Percentiles rank a stretch among this genome's conserved stretches.
Evolutionary conservation across 2,113 vertebrate species (phyloP).

Genomic region (Apaloderma vittatum): DNA sequence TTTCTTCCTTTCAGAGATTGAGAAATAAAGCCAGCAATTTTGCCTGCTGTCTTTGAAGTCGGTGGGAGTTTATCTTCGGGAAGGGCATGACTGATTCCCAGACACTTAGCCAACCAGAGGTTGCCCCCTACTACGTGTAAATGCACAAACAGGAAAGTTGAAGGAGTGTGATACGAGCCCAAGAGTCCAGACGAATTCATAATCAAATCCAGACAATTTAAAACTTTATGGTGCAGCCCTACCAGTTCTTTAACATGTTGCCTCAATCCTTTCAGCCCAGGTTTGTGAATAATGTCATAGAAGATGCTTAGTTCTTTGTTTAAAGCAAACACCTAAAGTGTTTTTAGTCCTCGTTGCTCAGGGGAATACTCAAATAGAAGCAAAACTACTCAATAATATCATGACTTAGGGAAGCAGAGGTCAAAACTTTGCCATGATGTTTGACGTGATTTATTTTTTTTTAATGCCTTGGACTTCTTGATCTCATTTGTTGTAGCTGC

Average conservation of each 20-base stretch:
- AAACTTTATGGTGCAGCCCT: background rate
- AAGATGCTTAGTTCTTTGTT: background rate
- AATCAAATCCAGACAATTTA: background rate
- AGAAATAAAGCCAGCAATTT: background rate
- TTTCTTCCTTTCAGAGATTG: background rate
- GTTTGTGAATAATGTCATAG: background rate
- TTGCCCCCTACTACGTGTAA: background rate
- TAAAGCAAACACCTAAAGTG: background rate
- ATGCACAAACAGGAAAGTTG: background rate
- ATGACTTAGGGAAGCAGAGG: background rate
- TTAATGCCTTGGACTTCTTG: background rate
- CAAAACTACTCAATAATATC: background rate
- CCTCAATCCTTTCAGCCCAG: background rate
- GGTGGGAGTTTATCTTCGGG: background rate
- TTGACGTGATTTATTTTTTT: background rate
- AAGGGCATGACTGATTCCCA: background rate
- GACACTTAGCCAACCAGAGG: background rate
- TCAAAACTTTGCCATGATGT: background rate
- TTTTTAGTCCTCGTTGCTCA: background rate
- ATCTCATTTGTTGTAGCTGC: background rate
- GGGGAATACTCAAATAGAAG: background rate
- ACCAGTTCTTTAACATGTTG: background rate
- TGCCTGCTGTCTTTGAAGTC: constrained; percentile 4
- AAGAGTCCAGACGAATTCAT: background rate
- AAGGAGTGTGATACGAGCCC: background rate